A percentile compares a stretch with the other conserved stretches of the same genome.
Conservation (phyloP, 2,888 invertebrate species). For the Drosophila siamana region DNA sequence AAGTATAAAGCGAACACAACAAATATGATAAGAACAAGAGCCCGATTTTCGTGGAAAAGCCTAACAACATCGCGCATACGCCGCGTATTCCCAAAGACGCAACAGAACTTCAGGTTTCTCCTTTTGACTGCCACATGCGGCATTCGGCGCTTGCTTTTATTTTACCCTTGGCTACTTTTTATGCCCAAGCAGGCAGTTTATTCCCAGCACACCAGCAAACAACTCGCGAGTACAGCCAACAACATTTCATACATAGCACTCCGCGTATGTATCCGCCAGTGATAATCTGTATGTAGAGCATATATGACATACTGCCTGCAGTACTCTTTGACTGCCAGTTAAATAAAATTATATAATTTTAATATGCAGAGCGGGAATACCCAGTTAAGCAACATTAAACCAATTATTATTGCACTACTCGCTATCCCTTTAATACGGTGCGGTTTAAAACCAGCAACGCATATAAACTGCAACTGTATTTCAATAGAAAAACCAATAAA, state of each 20-base stretch:
- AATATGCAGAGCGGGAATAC: neutral
- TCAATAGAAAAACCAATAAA: conserved; percentile 50
- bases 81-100: conserved; percentile 70
- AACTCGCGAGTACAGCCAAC: conserved; percentile 13
- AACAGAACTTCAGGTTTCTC: conserved; percentile 54
- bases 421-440: neutral
- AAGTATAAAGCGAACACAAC: conserved; percentile 2
- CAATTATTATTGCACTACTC: too few relatives aligned
- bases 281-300: conserved; percentile 64
- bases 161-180: conserved; percentile 73
- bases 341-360: neutral
- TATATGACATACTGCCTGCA: neutral
- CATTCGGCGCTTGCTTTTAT: conserved; percentile 69
- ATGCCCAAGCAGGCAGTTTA: conserved; percentile 61
- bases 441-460: neutral
- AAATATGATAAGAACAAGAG: conserved; percentile 10
- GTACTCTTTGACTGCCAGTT: neutral
- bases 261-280: conserved; percentile 38
- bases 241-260: neutral
- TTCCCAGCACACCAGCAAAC: conserved; percentile 62
- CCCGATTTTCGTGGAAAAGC: conserved; percentile 25
- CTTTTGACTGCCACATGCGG: conserved; percentile 54
- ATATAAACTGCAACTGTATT: conserved; percentile 27
- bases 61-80: conserved; percentile 65
- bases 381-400: too few relatives aligned